Base-by-base conservation (phyloP, 2,113 vertebrate genomes). In the Campylomormyrus tamandua region DNA sequence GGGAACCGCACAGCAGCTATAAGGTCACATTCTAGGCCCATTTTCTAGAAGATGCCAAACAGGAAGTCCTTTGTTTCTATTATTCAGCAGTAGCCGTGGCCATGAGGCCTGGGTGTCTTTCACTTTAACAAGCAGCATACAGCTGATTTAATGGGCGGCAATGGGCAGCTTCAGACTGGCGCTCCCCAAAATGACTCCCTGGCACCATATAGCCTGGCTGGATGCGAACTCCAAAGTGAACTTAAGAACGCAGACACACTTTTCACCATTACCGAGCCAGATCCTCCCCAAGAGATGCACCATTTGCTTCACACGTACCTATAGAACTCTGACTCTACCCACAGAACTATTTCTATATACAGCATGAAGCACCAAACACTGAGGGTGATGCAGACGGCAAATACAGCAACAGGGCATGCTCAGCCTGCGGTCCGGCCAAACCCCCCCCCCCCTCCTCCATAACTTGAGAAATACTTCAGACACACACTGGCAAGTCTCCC, bases 401-500 rank as follows among this genome's bases (percentile, higher is more conserved):
- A 74, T 5, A 62, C 2, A n/a, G 31, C 70, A 74, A 74, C 15
- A 24, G 27, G 66, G 9, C 27, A 13, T 5, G 7, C n/a, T 31
- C 24, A 70, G 66, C 10, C 66, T n/a, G 27, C 8, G 66, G n/a
- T 10, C 66, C 27, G 13, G n/a, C 70, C 70, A 77, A n/a, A 77
- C 31, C 27, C 19, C 8, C 42, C 45, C 5, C 31, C 11, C 5
- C 31, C 11, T 5, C 11, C 31, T 39, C 27, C 15, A 17, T 17
- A 31, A 31, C 66, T 77, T 77, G n/a, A 49, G 83, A 85, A 85
- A 85, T 85, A 49, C 6, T 83, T 46, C n/a, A 85, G 17, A 11
- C 21, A 48, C 45, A 83, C 10, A 83, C 6, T 90, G 92, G 90
- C 90, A 91, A 89, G 84, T 66, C 42, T 58, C 62, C 87, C 77